phyloP scores from a whole-genome alignment of 2,888 invertebrate species.

The Dioctria linearis region DNA sequence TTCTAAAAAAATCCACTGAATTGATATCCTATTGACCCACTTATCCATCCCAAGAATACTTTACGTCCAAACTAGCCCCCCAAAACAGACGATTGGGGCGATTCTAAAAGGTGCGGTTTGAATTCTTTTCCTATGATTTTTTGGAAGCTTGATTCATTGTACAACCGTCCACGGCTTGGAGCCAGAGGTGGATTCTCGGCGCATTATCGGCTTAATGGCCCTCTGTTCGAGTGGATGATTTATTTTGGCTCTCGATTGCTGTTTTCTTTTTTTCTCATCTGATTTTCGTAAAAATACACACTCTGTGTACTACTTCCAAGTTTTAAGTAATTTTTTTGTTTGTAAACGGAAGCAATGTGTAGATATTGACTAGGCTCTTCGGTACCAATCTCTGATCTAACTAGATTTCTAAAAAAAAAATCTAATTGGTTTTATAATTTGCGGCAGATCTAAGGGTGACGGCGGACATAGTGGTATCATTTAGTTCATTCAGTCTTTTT shows the following conservation, averaged over 20 bases:
- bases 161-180: not conserved
- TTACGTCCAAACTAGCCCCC: not conserved
- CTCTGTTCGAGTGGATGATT: constrained; percentile 44
- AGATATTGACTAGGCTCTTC: not conserved
- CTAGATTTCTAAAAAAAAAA: too few relatives aligned
- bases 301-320: not conserved
- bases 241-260: constrained; percentile 28
- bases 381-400: too few relatives aligned
- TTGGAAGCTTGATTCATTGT: constrained; percentile 34
- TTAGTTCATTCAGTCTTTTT: not conserved
- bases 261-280: not conserved
- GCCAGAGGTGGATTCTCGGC: constrained; percentile 23
- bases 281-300: constrained; percentile 34
- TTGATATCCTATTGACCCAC: constrained; percentile 44
- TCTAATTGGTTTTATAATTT: too few relatives aligned
- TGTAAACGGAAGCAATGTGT: constrained; percentile 36
- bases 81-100: constrained; percentile 4
- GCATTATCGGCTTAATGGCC: constrained; percentile 41
- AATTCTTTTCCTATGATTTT: constrained; percentile 38
- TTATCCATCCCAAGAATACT: constrained; percentile 29
- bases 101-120: constrained; percentile 32
- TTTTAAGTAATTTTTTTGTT: constrained; percentile 12
- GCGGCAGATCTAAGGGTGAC: not conserved
- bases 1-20: constrained; percentile 11
- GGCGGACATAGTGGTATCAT: not conserved